Conservation (phyloP, 2,888 invertebrate species). For the Latheticus oryzae region DNA sequence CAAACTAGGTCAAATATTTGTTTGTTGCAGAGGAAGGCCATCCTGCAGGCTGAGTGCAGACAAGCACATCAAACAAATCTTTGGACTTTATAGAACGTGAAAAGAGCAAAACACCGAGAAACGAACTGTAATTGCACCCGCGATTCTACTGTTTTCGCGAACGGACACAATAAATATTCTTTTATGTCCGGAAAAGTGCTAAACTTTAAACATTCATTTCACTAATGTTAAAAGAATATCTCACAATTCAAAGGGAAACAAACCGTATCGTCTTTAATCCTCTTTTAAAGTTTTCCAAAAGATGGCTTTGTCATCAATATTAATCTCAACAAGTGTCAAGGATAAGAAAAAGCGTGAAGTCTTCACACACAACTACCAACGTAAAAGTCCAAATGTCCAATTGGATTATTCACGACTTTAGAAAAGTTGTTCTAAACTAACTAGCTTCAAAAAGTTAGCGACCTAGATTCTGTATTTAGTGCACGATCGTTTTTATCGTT, state of each 20-base stretch:
- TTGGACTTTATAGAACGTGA: slow-evolving; percentile 12
- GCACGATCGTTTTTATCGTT: no score
- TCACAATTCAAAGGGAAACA: slow-evolving; percentile 33
- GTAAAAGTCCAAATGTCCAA: no score
- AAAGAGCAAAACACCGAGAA: slow-evolving; percentile 15
- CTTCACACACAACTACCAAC: no score
- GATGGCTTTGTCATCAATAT: slow-evolving; percentile 46
- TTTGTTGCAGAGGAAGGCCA: no score
- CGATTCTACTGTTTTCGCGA: slow-evolving; percentile 17
- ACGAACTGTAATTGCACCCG: slow-evolving; percentile 18
- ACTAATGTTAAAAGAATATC: slow-evolving; percentile 41
- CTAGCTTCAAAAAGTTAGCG: no score
- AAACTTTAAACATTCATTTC: slow-evolving; percentile 40
- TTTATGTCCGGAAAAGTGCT: slow-evolving; percentile 30
- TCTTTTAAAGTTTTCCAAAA: slow-evolving; percentile 38
- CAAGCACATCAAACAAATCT: slow-evolving; percentile 16
- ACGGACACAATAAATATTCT: slow-evolving; percentile 39
- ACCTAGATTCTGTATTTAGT: no score
- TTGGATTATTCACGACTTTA: no score
- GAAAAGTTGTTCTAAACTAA: no score
- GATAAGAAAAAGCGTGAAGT: no score
- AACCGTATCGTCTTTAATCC: slow-evolving; percentile 38
- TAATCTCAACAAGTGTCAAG: slow-evolving; percentile 50
- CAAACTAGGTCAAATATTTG: no score
- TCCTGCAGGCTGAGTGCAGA: no score